These are phyloP conservation scores for Azorinus chamasolen DNA, from an alignment of 2,888 invertebrate genomes.

Conservation along the genomic window DNA sequence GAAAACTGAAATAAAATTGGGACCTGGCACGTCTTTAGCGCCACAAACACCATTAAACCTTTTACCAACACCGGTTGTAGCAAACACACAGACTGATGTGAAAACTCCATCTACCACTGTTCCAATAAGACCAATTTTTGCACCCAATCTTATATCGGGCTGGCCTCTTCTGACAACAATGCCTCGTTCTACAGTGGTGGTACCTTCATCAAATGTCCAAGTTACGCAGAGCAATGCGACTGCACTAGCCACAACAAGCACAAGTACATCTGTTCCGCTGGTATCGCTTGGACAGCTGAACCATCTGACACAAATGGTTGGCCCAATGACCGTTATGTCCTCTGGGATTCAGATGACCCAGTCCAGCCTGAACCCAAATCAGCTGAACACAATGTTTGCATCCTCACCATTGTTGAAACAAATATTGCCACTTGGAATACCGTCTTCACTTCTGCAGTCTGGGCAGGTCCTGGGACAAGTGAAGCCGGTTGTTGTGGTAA, in stretches of 20 bases:
- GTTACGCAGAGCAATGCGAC: conserved; percentile 15
- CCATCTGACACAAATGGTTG: conserved; percentile 70
- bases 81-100: conserved; percentile 31
- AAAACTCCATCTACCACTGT: conserved; percentile 37
- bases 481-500: conserved; percentile 51
- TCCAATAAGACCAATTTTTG: conserved; percentile 51
- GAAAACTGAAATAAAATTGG: conserved; percentile 31
- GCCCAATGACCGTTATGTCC: conserved; percentile 77
- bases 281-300: conserved; percentile 71
- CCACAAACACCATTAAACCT: conserved; percentile 26
- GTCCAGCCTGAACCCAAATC: conserved; percentile 57
- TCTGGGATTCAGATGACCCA: conserved; percentile 67
- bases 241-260: conserved; percentile 16
- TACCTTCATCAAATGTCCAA: conserved; percentile 18
- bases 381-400: conserved; percentile 65
- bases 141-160: conserved; percentile 44
- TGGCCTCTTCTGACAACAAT: conserved; percentile 56
- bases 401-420: conserved; percentile 69
- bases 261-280: conserved; percentile 59
- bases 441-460: conserved; percentile 65
- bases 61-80: conserved; percentile 39
- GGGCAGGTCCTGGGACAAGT: conserved; percentile 61
- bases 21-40: conserved; percentile 18
- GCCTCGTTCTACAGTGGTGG: conserved; percentile 52
- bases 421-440: conserved; percentile 70